Conservation (phyloP, 2,797 vertebrate genomes). For the Chiroxiphia lanceolata region DNA sequence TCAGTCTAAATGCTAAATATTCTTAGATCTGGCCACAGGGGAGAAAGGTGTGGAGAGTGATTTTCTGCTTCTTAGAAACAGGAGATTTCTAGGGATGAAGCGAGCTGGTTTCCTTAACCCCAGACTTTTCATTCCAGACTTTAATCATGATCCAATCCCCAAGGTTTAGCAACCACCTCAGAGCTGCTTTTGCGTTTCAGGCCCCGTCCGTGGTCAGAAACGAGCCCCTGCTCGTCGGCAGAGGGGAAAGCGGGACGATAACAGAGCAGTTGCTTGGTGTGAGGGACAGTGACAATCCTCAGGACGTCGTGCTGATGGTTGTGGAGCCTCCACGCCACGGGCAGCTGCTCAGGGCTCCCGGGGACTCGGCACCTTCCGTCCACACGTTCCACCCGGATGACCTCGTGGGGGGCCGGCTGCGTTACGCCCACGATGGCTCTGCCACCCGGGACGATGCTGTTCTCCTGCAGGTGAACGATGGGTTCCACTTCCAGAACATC, state of each 20-base stretch:
- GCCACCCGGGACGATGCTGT: slow-evolving; percentile 72
- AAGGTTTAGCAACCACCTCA: not conserved
- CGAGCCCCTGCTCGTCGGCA: slow-evolving; percentile 73
- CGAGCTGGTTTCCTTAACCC: not conserved
- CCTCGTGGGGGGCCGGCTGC: slow-evolving; percentile 79
- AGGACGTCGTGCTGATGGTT: slow-evolving; percentile 84
- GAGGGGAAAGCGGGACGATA: slow-evolving; percentile 72
- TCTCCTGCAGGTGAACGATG: slow-evolving; percentile 88
- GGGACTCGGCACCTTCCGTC: slow-evolving; percentile 31
- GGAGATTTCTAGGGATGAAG: not conserved
- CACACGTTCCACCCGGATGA: slow-evolving; percentile 81
- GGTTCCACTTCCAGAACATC: slow-evolving; percentile 88
- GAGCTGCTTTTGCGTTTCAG: slow-evolving; percentile 68
- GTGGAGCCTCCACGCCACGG: slow-evolving; percentile 85
- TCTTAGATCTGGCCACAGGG: not conserved
- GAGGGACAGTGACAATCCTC: slow-evolving; percentile 87
- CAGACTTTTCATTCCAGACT: not conserved
- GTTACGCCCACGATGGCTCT: slow-evolving; percentile 86
- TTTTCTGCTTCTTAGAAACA: not conserved
- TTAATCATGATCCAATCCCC: not conserved
- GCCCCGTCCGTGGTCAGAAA: slow-evolving; percentile 83
- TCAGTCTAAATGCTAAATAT: not conserved
- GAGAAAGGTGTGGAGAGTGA: too few relatives aligned
- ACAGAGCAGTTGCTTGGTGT: slow-evolving; percentile 82
- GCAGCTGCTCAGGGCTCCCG: slow-evolving; percentile 71